These are phyloP conservation scores for Aradophagus sp. DNA, from an alignment of 1,140 invertebrate species.

Conservation along the genomic window DNA sequence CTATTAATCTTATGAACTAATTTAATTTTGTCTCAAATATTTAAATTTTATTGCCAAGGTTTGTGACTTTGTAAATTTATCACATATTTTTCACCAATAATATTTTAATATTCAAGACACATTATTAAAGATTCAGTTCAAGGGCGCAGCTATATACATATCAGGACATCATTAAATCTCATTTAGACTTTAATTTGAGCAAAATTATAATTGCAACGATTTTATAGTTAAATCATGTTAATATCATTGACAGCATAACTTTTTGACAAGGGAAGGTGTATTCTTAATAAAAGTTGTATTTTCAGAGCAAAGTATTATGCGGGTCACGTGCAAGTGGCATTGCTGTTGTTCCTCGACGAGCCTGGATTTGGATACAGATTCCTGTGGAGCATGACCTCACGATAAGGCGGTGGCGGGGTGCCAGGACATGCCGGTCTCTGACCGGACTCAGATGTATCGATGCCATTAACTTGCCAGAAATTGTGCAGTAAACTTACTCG, in stretches of 20 bases:
- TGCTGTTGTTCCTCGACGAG: constrained; percentile 1
- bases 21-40: no score
- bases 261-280: neutral
- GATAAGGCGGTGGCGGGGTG: constrained; percentile 69
- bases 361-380: constrained; percentile 52
- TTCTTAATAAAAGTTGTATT: constrained; percentile 10
- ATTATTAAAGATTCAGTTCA: no score
- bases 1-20: no score
- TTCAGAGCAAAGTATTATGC: constrained; percentile 24
- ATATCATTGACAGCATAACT: no score
- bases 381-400: constrained; percentile 65
- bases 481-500: constrained; percentile 60
- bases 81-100: no score
- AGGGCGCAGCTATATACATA: no score
- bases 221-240: no score
- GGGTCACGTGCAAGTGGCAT: constrained; percentile 25
- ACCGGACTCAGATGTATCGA: constrained; percentile 9
- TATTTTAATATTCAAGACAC: no score
- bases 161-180: no score
- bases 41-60: no score
- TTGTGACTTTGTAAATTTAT: no score
- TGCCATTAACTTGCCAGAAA: constrained; percentile 35
- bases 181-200: neutral
- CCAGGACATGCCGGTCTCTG: constrained; percentile 59
- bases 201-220: no score